Base-by-base conservation (phyloP, 1,140 invertebrate genomes). In the Chymomyza costata region DNA sequence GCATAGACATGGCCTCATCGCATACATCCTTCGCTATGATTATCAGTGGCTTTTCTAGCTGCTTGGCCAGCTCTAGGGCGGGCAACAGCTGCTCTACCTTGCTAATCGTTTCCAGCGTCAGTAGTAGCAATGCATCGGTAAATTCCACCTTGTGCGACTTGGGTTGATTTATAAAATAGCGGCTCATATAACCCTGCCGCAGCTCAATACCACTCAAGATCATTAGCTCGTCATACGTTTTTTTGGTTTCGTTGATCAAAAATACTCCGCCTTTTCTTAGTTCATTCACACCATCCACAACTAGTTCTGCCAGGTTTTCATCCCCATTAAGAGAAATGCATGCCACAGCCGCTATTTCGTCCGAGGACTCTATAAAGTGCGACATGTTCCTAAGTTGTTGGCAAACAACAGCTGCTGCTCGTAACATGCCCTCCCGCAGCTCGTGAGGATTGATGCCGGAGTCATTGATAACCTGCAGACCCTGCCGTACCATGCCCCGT, bases 321-420 rank as follows among this genome's bases (percentile, higher is more conserved):
- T 98, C 96, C 1, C 96, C 96, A 88, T 98, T 98, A 1, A 97
- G 95, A 0, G 96, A 97, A 65, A 98, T 97, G 2, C 94, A 97
- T 1, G 96, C 97, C 17, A 98, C 95, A 87, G 97, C 95, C n/a
- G 94, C 93, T 66, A 98, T 97, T 88, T 98, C 96, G 84, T 95
- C 94, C 6, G 95, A 94, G 6, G 95, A 96, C 6, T 93, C 96
- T 3, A 98, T 95, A 8, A 89, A 89, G 76, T 93, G 95, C 0
- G 95, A 97, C 70, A 97, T 89, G 28, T 87, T 85, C 74, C 93
- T 94, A 21, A 98, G 82, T 60, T 95, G 89, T 7, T 91, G 89
- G 60, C 94, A 93, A 19, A 97, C 90, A 45, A 86, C 87, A 37
- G 97, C 94, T 11, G 98, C 96, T 25, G 95, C 95, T 63, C 92